phyloP scores from a whole-genome alignment of 2,888 invertebrate genomes.

The Agrochola litura region DNA sequence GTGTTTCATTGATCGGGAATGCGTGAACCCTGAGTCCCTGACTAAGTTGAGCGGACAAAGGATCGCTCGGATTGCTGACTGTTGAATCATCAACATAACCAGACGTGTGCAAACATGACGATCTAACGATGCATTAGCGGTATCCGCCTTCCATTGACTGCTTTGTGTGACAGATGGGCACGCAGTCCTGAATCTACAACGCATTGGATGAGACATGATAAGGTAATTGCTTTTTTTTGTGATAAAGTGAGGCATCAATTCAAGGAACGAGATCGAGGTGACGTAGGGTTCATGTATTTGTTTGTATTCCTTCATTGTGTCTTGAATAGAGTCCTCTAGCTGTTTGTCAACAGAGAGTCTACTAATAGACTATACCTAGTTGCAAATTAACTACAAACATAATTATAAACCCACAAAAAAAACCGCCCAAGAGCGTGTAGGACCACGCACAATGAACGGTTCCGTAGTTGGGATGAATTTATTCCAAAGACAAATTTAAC shows the following conservation, averaged over 20 bases:
- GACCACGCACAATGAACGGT: too few species aligned
- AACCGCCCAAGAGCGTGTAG: too few species aligned
- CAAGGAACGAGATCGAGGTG: slow-evolving; percentile 43
- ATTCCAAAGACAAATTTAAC: too few species aligned
- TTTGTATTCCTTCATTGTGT: slow-evolving; percentile 16
- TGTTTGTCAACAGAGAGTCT: background rate
- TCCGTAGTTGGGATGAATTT: too few species aligned
- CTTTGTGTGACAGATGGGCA: slow-evolving; percentile 35
- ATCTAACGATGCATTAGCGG: slow-evolving; percentile 47
- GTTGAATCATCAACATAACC: slow-evolving; percentile 67
- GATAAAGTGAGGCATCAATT: slow-evolving; percentile 33
- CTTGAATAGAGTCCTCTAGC: background rate
- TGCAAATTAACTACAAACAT: background rate
- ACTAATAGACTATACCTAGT: too few species aligned
- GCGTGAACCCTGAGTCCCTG: slow-evolving; percentile 76
- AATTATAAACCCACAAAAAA: background rate
- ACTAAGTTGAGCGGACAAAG: slow-evolving; percentile 71
- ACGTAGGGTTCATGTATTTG: slow-evolving; percentile 23
- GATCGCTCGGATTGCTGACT: slow-evolving; percentile 66
- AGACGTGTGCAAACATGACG: slow-evolving; percentile 60
- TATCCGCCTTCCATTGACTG: slow-evolving; percentile 52
- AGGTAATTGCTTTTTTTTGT: slow-evolving; percentile 11
- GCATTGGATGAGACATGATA: slow-evolving; percentile 30
- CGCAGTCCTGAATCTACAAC: background rate
- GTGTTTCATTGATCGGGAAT: slow-evolving; percentile 76